phyloP scores from a whole-genome alignment of 1,140 invertebrate genomes.

The Periplaneta americana region DNA sequence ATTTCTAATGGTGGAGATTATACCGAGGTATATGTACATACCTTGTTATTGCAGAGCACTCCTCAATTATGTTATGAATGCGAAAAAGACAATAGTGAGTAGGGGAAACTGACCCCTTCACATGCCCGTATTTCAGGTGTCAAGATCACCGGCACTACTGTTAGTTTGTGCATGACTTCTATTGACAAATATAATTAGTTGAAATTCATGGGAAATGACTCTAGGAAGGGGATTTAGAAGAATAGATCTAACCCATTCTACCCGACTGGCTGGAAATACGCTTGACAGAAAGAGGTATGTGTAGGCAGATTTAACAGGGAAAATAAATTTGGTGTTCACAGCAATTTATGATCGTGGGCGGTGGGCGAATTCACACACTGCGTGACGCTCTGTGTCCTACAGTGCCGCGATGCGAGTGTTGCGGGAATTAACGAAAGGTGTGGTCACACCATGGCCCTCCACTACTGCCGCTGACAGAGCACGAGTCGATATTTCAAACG shows the following conservation, averaged over 20 bases:
- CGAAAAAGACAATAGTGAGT: too few relatives aligned
- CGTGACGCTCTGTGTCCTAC: background rate
- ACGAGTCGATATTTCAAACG: background rate
- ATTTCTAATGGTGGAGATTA: too few relatives aligned
- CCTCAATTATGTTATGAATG: too few relatives aligned
- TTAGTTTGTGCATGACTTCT: background rate
- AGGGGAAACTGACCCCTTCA: too few relatives aligned
- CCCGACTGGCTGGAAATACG: too few relatives aligned
- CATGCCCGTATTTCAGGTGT: background rate
- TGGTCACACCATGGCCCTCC: too few relatives aligned
- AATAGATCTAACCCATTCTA: background rate
- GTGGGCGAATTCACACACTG: background rate
- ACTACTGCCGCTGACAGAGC: background rate
- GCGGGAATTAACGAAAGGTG: background rate
- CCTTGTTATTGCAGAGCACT: too few relatives aligned
- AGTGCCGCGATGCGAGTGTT: background rate
- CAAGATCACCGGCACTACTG: background rate
- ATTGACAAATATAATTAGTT: background rate
- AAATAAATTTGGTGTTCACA: background rate
- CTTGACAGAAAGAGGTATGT: background rate
- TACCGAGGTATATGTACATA: too few relatives aligned
- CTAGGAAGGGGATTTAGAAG: too few relatives aligned
- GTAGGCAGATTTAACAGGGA: background rate
- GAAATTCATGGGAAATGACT: background rate
- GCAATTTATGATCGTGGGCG: background rate